phyloP scores from a whole-genome alignment of 30 jellyfish, hydroid and myxozoan species.

The Phacellophora camtschatica region DNA sequence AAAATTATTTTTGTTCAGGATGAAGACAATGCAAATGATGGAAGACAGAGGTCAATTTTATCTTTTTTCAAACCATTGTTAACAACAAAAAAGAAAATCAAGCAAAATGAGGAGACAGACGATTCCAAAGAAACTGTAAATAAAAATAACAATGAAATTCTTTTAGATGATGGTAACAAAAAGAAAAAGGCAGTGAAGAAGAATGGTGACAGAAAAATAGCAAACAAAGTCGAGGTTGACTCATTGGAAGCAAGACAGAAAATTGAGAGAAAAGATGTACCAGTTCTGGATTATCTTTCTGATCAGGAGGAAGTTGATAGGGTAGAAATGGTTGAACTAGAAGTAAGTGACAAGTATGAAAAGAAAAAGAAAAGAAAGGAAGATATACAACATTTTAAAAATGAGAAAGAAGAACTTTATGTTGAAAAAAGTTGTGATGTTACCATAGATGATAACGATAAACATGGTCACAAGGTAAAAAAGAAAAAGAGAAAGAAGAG shows the following conservation, averaged over 20 bases:
- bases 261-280: too few species aligned
- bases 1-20: not conserved
- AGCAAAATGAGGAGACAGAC: too few species aligned
- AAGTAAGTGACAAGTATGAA: too few species aligned
- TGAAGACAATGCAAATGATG: constrained; percentile 11
- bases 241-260: too few species aligned
- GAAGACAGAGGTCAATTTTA: constrained; percentile 35
- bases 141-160: too few species aligned
- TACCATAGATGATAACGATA: not conserved
- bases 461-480: too few species aligned
- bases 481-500: not conserved
- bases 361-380: not conserved
- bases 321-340: not conserved
- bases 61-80: constrained; percentile 46
- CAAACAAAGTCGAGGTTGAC: too few species aligned
- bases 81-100: not conserved
- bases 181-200: too few species aligned
- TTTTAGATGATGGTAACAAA: too few species aligned
- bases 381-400: not conserved
- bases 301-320: not conserved
- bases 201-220: too few species aligned
- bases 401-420: not conserved
- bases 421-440: not conserved
- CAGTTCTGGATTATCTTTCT: too few species aligned
- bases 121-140: too few species aligned